Evolutionary conservation across 2,113 vertebrate genomes (phyloP).

Genomic region (Pseudonaja textilis): DNA sequence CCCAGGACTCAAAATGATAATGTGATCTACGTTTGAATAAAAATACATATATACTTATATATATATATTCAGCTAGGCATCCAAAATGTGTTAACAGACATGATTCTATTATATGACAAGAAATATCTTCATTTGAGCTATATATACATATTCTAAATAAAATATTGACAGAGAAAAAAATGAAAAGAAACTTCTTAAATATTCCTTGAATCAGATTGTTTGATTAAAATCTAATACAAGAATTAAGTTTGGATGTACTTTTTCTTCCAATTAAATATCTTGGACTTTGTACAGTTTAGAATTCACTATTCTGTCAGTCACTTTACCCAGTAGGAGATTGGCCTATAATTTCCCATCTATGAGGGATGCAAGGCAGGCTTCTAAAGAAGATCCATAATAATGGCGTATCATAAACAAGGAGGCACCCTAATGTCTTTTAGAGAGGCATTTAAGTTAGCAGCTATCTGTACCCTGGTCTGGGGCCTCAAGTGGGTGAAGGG

Average conservation of each 20-base stretch:
- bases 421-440: not conserved
- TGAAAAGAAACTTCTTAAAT: constrained; percentile 5
- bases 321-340: not conserved
- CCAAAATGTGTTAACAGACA: not conserved
- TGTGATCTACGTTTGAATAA: constrained; percentile 20
- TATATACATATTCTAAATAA: constrained; percentile 11
- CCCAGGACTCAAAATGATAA: constrained; percentile 15
- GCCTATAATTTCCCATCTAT: not conserved
- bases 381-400: not conserved
- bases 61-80: constrained; percentile 16
- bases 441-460: not conserved
- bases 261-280: not conserved
- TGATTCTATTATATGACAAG: not conserved
- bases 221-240: constrained; percentile 19
- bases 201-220: not conserved
- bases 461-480: not conserved
- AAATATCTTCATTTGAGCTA: constrained; percentile 12
- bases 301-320: not conserved
- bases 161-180: constrained; percentile 11
- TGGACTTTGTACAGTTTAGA: not conserved
- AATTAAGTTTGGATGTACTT: not conserved
- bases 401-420: not conserved
- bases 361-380: not conserved
- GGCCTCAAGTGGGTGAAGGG: not conserved
- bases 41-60: not conserved